phyloP scores from a whole-genome alignment of 1,140 invertebrate species.

The Glossosoma conforme region DNA sequence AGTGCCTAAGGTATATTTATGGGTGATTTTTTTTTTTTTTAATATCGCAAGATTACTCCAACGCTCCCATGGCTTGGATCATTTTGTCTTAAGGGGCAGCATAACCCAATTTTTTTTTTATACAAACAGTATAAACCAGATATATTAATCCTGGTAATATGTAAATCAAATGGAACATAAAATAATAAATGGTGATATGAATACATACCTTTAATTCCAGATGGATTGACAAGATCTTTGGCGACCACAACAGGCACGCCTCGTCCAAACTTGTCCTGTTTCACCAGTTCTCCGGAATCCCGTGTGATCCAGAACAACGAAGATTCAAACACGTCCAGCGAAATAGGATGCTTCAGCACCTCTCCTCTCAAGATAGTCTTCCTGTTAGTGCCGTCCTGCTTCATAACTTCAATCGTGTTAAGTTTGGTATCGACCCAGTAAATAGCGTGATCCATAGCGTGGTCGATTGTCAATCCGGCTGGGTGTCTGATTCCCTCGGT shows the following conservation, averaged over 20 bases:
- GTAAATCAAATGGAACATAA: neutral
- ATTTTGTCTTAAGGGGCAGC: too few species aligned
- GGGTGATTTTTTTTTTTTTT: too few species aligned
- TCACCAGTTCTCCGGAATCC: slow-evolving; percentile 75
- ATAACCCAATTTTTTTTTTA: too few species aligned
- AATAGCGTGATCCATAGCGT: slow-evolving; percentile 79
- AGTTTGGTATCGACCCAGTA: slow-evolving; percentile 96
- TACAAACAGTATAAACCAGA: too few species aligned
- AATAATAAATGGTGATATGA: slow-evolving; percentile 1
- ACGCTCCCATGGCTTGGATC: too few species aligned
- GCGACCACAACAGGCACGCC: slow-evolving; percentile 81
- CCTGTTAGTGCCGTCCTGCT: slow-evolving; percentile 74
- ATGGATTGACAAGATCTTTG: slow-evolving; percentile 74
- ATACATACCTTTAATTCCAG: slow-evolving; percentile 69
- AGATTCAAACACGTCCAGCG: slow-evolving; percentile 90
- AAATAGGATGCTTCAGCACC: slow-evolving; percentile 71
- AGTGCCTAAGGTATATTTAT: too few species aligned
- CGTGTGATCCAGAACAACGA: slow-evolving; percentile 84
- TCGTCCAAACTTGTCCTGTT: slow-evolving; percentile 92
- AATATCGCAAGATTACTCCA: too few species aligned
- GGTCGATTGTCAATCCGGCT: slow-evolving; percentile 85
- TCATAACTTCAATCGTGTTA: slow-evolving; percentile 88
- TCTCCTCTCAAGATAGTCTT: slow-evolving; percentile 70
- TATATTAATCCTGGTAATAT: too few species aligned
- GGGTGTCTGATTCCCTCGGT: slow-evolving; percentile 77